Percentiles rank a stretch among this genome's conserved stretches.
phyloP scores from a whole-genome alignment of 2,113 vertebrate species.

The Muscicapa adusta region DNA sequence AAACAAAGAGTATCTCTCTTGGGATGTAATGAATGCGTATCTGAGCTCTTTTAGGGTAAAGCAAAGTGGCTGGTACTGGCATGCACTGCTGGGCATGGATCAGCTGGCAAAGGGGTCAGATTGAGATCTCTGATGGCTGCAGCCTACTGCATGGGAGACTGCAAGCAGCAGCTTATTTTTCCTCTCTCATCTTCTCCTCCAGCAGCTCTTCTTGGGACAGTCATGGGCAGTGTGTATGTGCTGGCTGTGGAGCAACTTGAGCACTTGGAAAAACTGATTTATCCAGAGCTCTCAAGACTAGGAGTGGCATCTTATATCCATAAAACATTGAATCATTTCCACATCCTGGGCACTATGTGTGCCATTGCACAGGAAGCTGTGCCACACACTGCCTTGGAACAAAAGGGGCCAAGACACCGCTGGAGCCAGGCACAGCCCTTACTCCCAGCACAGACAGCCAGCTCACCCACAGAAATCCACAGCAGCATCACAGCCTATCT shows the following conservation, averaged over 20 bases:
- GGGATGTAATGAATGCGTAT: not conserved
- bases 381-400: accelerated
- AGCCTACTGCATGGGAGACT: accelerated
- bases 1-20: not conserved
- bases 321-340: not conserved
- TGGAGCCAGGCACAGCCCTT: not conserved
- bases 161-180: not conserved
- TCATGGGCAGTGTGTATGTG: not conserved
- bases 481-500: not conserved
- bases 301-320: not conserved
- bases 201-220: not conserved
- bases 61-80: not conserved
- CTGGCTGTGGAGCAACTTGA: not conserved
- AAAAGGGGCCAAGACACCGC: not conserved
- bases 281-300: not conserved
- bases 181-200: not conserved
- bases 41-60: not conserved
- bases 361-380: not conserved
- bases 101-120: not conserved
- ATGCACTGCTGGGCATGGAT: not conserved
- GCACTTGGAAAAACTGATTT: not conserved
- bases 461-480: not conserved
- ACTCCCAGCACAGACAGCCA: not conserved
- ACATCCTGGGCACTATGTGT: not conserved
- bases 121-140: not conserved